Evolutionary conservation across 1,140 invertebrate species (phyloP), one percentile per base, ranked within the genome.

Genomic region (Muscidifurax raptorellus): DNA sequence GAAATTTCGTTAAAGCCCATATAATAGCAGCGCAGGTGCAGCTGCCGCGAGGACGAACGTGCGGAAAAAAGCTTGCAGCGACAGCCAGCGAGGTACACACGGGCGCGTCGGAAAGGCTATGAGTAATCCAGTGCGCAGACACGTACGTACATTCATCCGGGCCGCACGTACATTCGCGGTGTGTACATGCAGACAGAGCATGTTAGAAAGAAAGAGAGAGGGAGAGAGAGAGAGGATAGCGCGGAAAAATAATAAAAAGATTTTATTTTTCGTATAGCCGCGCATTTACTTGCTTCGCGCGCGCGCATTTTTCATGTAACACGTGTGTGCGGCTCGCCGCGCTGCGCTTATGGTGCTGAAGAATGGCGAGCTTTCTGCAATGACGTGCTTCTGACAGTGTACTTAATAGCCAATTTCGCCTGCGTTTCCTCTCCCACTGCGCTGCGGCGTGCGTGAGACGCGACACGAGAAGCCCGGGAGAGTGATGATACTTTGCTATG

Each of bases 241-340:
- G 18, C 0, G 22, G 4, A 7, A 30, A 83, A 83, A 83, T 77
- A 83, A 83, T 83, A 83, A 83, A 77, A 83, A 40, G 47, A 83
- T 83, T 83, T 83, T 83, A 83, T 77, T 83, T 77, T 77, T 83
- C 74, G 74, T 67, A 64, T 40, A 40, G 5, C 28, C 44, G 15
- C 25, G 25, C 72, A 71, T 82, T 59, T 82, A 82, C 47, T 82
- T 47, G 47, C 22, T 6, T 47, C 3, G n/a, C 5, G 27, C 47
- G 67, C 12, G 30, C 0, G 27, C 59, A 76, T 77, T 77, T 83
- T 69, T 83, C 72, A 83, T 76, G 74, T 77, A 77, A 77, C 74
- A 83, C 59, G 52, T 66, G 71, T 36, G 79, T 13, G 27, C 27
- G 30, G 18, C 59, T 9, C 25, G 15, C n/a, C 15, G 2, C 5